phyloP scores from a whole-genome alignment of 1,140 invertebrate genomes.

The Catajapyx aquilonaris region DNA sequence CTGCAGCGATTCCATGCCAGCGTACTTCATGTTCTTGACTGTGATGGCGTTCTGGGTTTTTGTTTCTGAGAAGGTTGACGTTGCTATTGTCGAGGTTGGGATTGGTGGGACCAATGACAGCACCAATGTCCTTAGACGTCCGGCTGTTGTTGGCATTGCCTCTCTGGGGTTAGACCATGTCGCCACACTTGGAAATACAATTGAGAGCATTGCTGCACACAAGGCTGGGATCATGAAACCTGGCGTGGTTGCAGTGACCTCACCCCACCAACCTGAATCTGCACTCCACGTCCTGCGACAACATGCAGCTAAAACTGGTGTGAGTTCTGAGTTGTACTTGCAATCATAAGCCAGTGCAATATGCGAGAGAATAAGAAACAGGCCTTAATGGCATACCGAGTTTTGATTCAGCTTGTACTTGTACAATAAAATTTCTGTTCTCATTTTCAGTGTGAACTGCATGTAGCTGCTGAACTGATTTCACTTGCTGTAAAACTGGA shows the following conservation, averaged over 20 bases:
- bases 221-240: constrained; percentile 92
- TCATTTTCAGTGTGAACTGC: too few species aligned
- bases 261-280: constrained; percentile 33
- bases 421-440: too few species aligned
- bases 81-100: constrained; percentile 88
- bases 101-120: constrained; percentile 88
- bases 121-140: constrained; percentile 66
- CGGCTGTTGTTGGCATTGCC: constrained; percentile 70
- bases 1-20: constrained; percentile 56
- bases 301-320: constrained; percentile 41
- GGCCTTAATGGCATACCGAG: too few species aligned
- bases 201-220: constrained; percentile 77
- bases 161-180: constrained; percentile 85
- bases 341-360: too few species aligned
- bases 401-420: too few species aligned
- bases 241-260: constrained; percentile 45
- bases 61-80: constrained; percentile 66
- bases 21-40: constrained; percentile 88
- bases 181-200: constrained; percentile 53
- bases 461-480: too few species aligned
- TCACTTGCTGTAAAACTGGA: too few species aligned
- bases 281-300: constrained; percentile 47
- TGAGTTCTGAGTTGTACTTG: too few species aligned
- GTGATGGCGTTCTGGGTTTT: constrained; percentile 81
- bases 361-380: too few species aligned